Percentiles rank a stretch among this genome's conserved stretches.
phyloP scores from a whole-genome alignment of 2,113 vertebrate species.

The Plestiodon gilberti region DNA sequence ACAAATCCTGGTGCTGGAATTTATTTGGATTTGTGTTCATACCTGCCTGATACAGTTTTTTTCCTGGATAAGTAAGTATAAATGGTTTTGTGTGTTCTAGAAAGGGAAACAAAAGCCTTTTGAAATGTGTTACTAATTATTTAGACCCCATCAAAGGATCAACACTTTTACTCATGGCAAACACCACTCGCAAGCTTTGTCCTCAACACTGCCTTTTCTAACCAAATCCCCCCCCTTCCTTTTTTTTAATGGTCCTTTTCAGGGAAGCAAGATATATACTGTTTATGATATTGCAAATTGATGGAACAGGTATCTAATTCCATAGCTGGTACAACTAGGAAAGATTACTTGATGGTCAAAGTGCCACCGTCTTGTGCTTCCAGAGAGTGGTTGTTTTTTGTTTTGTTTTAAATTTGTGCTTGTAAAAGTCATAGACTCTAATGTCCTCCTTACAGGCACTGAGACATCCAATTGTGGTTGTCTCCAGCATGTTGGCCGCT shows the following conservation, averaged over 20 bases:
- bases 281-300: background rate
- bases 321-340: background rate
- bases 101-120: slow-evolving; percentile 9
- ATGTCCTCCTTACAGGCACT: background rate
- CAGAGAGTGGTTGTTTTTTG: background rate
- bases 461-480: slow-evolving; percentile 28
- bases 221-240: slow-evolving; percentile 20
- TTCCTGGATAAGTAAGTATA: slow-evolving; percentile 40
- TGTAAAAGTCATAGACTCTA: slow-evolving; percentile 47
- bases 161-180: background rate
- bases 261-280: background rate
- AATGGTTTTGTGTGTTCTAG: slow-evolving; percentile 17
- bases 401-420: slow-evolving; percentile 46
- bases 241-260: background rate
- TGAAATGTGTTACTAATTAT: slow-evolving; percentile 39
- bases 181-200: background rate
- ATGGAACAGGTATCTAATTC: background rate
- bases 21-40: slow-evolving; percentile 30
- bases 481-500: slow-evolving; percentile 12
- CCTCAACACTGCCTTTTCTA: background rate
- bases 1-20: background rate
- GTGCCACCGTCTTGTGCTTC: background rate
- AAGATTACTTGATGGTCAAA: background rate
- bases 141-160: slow-evolving; percentile 1
- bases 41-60: slow-evolving; percentile 23